Percentiles rank a stretch among this genome's conserved stretches.
These are phyloP conservation scores for Drosophila borealis DNA, from an alignment of 2,888 invertebrate genomes.

Conservation along the genomic window DNA sequence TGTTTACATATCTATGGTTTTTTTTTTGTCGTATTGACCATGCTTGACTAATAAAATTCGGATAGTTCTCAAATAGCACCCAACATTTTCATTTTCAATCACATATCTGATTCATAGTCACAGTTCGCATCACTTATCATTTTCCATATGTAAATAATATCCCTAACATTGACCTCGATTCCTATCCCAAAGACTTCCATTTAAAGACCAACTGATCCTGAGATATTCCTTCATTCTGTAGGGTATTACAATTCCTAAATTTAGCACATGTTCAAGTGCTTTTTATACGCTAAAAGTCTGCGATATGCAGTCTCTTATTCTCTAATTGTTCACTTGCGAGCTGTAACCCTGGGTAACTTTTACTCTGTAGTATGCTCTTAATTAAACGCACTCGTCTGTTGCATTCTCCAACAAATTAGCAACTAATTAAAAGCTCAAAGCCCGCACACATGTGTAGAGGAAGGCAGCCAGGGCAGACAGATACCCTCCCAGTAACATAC, in stretches of 20 bases:
- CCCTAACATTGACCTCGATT: too few relatives aligned
- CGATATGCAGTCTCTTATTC: neutral
- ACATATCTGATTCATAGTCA: too few relatives aligned
- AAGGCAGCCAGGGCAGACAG: constrained; percentile 6
- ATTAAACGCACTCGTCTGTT: constrained; percentile 49
- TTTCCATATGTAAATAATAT: too few relatives aligned
- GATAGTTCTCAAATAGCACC: too few relatives aligned
- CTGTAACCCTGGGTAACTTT: constrained; percentile 18
- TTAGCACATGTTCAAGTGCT: neutral
- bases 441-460: constrained; percentile 34
- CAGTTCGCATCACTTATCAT: too few relatives aligned
- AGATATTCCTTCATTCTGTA: neutral
- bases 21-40: neutral
- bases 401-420: constrained; percentile 67
- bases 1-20: neutral
- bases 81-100: too few relatives aligned
- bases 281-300: neutral
- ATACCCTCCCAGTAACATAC: constrained; percentile 1
- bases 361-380: constrained; percentile 11
- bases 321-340: neutral
- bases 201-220: neutral
- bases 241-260: neutral
- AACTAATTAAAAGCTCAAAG: constrained; percentile 77
- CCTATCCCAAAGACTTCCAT: too few relatives aligned
- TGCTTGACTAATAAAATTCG: neutral